Evolutionary conservation across 2,888 invertebrate genomes (phyloP).

Genomic region (Diachrysia chrysitis): DNA sequence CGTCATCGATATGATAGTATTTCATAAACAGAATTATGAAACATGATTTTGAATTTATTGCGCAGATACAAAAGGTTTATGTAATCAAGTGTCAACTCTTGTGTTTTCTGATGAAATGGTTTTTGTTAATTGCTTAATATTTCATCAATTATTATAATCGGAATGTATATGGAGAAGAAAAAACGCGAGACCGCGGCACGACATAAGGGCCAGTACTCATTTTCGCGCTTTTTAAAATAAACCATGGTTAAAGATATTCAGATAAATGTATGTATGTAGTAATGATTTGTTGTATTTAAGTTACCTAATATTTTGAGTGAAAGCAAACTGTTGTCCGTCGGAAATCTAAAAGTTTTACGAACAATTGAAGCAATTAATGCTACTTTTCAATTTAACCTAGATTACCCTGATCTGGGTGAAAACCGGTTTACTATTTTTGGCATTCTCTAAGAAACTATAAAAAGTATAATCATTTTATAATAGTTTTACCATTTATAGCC

Average conservation of each 20-base stretch:
- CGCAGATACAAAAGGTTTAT: conserved; percentile 37
- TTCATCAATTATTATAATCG: conserved; percentile 54
- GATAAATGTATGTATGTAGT: not conserved
- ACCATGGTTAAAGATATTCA: too few species aligned
- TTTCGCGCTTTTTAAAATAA: not conserved
- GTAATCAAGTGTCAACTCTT: conserved; percentile 35
- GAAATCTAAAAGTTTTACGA: not conserved
- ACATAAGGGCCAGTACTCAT: conserved; percentile 23
- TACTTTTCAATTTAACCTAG: conserved; percentile 4
- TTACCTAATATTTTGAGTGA: not conserved
- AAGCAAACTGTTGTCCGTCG: not conserved
- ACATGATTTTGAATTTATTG: conserved; percentile 24
- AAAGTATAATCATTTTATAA: not conserved
- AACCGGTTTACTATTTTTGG: not conserved
- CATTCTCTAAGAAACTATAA: conserved; percentile 1
- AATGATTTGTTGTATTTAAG: not conserved
- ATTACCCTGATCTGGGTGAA: not conserved
- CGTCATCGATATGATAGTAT: conserved; percentile 71
- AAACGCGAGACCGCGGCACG: not conserved
- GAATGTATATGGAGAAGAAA: conserved; percentile 42
- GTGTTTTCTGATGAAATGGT: conserved; percentile 25
- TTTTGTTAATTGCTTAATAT: conserved; percentile 33
- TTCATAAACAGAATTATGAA: conserved; percentile 71
- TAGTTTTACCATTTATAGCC: not conserved
- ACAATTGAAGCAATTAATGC: conserved; percentile 4